phyloP scores from a whole-genome alignment of 2,888 invertebrate species.

The Malacosoma neustria region DNA sequence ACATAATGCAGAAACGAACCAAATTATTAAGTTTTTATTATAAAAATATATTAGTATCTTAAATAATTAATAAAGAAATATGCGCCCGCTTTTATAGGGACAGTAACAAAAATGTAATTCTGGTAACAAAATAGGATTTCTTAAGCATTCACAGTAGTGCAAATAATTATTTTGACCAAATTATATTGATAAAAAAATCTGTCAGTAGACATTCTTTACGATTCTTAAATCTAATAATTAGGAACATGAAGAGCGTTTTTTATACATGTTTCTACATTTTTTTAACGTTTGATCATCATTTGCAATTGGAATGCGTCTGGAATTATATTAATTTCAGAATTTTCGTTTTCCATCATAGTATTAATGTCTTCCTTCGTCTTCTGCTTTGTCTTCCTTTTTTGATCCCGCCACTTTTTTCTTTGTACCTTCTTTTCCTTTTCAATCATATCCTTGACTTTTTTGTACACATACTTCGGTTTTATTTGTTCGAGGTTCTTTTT shows the following conservation, averaged over 20 bases:
- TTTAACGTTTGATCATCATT: not conserved
- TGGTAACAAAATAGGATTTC: not conserved
- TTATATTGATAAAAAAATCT: not conserved
- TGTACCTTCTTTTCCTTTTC: conserved; percentile 4
- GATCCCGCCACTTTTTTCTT: conserved; percentile 1
- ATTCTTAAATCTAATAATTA: not conserved
- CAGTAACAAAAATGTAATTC: not conserved
- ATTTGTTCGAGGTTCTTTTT: conserved; percentile 1
- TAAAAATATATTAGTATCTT: not conserved
- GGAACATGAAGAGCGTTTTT: not conserved
- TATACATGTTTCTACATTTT: not conserved
- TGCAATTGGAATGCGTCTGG: not conserved
- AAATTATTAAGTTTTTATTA: not conserved
- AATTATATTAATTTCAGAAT: not conserved
- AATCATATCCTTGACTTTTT: conserved; percentile 1
- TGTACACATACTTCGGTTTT: conserved; percentile 1
- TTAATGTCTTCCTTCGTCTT: not conserved
- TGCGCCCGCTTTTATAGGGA: not conserved
- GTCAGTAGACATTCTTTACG: not conserved
- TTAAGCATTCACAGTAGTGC: not conserved
- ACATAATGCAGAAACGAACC: not conserved
- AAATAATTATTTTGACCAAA: not conserved
- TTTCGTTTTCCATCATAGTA: conserved; percentile 5
- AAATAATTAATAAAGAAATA: not conserved
- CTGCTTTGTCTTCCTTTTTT: conserved; percentile 4